These are phyloP conservation scores for Acrobasis consociella DNA, from an alignment of 2,888 invertebrate genomes.

Conservation along the genomic window DNA sequence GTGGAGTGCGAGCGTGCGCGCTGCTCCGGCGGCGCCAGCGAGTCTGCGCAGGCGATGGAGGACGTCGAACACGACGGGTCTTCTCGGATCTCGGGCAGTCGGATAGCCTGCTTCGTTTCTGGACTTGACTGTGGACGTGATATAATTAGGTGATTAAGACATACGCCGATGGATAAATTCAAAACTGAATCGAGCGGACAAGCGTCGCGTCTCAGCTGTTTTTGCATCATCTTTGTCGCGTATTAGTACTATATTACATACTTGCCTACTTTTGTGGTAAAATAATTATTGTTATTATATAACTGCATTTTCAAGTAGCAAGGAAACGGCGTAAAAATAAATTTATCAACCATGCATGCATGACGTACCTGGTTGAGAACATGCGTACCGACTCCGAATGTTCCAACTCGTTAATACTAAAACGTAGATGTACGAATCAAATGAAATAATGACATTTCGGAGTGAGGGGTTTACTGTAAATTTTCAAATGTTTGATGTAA, in stretches of 20 bases:
- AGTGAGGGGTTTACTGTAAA: no score
- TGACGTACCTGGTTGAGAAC: no score
- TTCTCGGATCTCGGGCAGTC: constrained; percentile 81
- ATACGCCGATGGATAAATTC: not conserved
- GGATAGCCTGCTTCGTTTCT: constrained; percentile 80
- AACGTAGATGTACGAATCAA: no score
- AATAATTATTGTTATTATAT: no score
- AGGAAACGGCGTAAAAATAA: no score
- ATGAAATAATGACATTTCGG: no score
- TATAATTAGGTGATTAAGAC: not conserved
- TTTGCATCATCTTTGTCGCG: not conserved
- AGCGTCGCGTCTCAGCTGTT: constrained; percentile 11
- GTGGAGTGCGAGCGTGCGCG: constrained; percentile 73
- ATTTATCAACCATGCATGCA: no score
- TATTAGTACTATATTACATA: not conserved
- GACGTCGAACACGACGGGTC: constrained; percentile 61
- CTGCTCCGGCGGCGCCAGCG: constrained; percentile 57
- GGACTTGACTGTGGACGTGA: constrained; percentile 79
- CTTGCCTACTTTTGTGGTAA: no score
- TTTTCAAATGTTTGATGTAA: no score
- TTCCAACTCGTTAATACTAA: no score
- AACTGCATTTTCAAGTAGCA: no score
- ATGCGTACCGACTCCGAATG: no score
- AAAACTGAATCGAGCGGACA: not conserved
- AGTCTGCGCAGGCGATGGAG: constrained; percentile 36